Conservation (phyloP, 2,888 invertebrate species). For the Dryobotodes eremita region DNA sequence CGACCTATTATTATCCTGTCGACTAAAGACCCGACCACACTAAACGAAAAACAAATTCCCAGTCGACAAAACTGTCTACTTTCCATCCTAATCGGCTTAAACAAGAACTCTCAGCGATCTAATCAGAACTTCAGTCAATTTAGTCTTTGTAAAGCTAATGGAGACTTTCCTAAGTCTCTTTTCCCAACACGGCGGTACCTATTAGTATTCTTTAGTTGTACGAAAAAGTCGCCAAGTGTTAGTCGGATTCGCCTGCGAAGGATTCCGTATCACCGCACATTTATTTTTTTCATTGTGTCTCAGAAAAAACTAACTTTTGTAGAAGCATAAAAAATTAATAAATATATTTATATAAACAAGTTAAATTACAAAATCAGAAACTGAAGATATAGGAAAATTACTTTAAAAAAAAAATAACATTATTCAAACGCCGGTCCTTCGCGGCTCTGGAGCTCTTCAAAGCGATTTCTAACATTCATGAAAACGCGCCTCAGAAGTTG, state of each 20-base stretch:
- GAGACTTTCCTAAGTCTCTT: constrained; percentile 40
- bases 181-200: constrained; percentile 43
- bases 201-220: constrained; percentile 54
- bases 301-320: too few species aligned
- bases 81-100: constrained; percentile 55
- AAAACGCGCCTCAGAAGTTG: too few species aligned
- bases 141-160: constrained; percentile 43
- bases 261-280: too few species aligned
- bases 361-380: too few species aligned
- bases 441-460: too few species aligned
- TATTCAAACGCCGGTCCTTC: too few species aligned
- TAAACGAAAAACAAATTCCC: constrained; percentile 32
- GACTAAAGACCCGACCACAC: constrained; percentile 9
- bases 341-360: too few species aligned
- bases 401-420: too few species aligned
- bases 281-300: too few species aligned
- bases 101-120: constrained; percentile 44
- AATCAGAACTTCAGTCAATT: constrained; percentile 56
- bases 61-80: constrained; percentile 25
- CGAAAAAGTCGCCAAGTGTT: not conserved
- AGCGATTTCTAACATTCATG: too few species aligned
- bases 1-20: not conserved
- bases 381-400: too few species aligned
- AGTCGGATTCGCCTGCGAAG: not conserved
- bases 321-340: too few species aligned